Conservation (phyloP, 2,113 vertebrate species). For the Suricata suricatta region DNA sequence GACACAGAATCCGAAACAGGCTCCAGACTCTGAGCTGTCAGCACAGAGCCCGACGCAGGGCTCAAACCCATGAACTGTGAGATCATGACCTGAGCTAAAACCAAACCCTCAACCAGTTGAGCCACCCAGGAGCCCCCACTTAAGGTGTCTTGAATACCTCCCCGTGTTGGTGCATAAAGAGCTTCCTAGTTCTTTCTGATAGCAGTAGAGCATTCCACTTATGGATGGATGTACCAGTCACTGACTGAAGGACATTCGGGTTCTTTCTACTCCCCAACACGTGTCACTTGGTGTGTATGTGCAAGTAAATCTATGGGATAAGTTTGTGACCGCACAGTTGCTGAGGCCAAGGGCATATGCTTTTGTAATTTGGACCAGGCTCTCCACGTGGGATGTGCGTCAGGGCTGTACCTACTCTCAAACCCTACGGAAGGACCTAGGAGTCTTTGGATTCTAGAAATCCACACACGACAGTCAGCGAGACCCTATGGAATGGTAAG, state of each 20-base stretch:
- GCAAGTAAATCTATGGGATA: neutral
- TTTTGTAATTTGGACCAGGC: neutral
- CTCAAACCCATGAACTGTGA: too few relatives aligned
- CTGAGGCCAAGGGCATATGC: neutral
- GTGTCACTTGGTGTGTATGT: neutral
- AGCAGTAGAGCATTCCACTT: neutral
- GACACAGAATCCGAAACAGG: too few relatives aligned
- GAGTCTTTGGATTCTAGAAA: neutral
- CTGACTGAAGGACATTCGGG: too few relatives aligned
- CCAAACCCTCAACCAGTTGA: too few relatives aligned
- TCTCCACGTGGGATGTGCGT: neutral
- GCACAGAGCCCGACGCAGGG: too few relatives aligned
- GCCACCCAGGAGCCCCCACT: too few relatives aligned
- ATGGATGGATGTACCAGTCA: too few relatives aligned
- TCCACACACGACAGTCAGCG: rapidly evolving
- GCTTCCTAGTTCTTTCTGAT: neutral
- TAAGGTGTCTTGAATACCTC: neutral
- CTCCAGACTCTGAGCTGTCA: too few relatives aligned
- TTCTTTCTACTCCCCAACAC: neutral
- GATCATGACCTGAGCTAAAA: too few relatives aligned
- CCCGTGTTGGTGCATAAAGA: neutral
- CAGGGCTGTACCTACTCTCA: neutral
- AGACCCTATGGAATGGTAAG: neutral
- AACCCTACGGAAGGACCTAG: neutral
- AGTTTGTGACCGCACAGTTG: neutral